A percentile compares a stretch with the other conserved stretches of the same genome.
These are phyloP conservation scores for Mesodorylaimus sp. DNA, from an alignment of 2,888 invertebrate genomes.

Conservation along the genomic window DNA sequence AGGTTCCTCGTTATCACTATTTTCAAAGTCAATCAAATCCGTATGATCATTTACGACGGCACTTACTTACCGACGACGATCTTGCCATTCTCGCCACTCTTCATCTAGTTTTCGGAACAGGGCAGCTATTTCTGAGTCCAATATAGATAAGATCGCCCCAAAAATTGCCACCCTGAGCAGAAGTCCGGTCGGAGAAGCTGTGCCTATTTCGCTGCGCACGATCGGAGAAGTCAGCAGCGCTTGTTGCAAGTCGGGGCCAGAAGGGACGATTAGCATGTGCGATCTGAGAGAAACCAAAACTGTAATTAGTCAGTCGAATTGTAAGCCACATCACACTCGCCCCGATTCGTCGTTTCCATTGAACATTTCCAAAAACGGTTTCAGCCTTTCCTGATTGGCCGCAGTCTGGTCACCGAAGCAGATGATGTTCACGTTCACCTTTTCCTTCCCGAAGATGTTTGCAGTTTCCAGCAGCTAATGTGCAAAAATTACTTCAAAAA, in stretches of 20 bases:
- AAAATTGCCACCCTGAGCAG: slow-evolving; percentile 51
- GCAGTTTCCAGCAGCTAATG: slow-evolving; percentile 63
- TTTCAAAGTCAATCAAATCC: no score
- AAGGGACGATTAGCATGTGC: slow-evolving; percentile 88
- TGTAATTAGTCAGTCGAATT: background rate
- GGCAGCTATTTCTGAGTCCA: no score
- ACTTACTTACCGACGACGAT: background rate
- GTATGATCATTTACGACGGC: no score
- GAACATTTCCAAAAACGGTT: slow-evolving; percentile 72
- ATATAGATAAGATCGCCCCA: no score
- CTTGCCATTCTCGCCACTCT: no score
- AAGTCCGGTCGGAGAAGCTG: slow-evolving; percentile 39
- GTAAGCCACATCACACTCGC: no score
- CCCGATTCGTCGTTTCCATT: slow-evolving; percentile 56
- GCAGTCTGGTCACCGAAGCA: slow-evolving; percentile 83
- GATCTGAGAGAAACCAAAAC: slow-evolving; percentile 42
- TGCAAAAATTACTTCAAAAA: slow-evolving; percentile 9
- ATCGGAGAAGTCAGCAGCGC: slow-evolving; percentile 82
- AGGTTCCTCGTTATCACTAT: no score
- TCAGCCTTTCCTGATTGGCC: slow-evolving; percentile 61
- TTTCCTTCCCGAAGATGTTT: slow-evolving; percentile 93
- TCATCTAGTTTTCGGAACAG: no score
- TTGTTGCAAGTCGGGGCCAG: slow-evolving; percentile 79
- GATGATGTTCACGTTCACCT: slow-evolving; percentile 89
- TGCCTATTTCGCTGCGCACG: slow-evolving; percentile 68